Percentiles rank a stretch among this genome's conserved stretches.
phyloP scores from a whole-genome alignment of 2,888 invertebrate genomes.

The Sarcophaga caerulescens region DNA sequence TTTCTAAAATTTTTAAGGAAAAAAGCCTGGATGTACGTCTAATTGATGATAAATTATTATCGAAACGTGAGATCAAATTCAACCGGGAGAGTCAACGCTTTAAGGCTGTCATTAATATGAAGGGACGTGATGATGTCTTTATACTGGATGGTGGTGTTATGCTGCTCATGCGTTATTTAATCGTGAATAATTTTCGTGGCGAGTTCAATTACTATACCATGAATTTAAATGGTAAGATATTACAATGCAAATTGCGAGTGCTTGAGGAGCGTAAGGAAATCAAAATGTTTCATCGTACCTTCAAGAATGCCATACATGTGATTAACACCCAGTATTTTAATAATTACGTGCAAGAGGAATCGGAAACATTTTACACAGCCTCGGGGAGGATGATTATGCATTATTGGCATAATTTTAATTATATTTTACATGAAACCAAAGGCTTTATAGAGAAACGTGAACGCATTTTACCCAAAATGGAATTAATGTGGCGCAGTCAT shows the following conservation, averaged over 20 bases:
- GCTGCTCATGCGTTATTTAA: conserved; percentile 76
- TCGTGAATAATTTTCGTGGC: conserved; percentile 75
- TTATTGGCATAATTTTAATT: conserved; percentile 77
- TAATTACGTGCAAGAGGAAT: conserved; percentile 74
- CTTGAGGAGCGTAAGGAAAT: conserved; percentile 73
- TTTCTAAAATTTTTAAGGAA: conserved; percentile 67
- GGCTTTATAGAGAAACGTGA: conserved; percentile 68
- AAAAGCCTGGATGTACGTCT: conserved; percentile 74
- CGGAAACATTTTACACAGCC: conserved; percentile 75
- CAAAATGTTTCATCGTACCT: conserved; percentile 75
- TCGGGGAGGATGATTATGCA: conserved; percentile 75
- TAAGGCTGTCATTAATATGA: conserved; percentile 75
- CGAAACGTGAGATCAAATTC: conserved; percentile 74
- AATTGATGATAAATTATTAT: conserved; percentile 73
- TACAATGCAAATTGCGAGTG: conserved; percentile 73
- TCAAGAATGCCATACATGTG: conserved; percentile 72
- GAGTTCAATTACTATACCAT: conserved; percentile 75
- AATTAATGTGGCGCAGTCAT: conserved; percentile 75
- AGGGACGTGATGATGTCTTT: conserved; percentile 75
- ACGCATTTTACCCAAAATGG: conserved; percentile 72
- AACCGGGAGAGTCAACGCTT: conserved; percentile 75
- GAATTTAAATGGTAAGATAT: conserved; percentile 74
- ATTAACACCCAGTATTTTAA: conserved; percentile 76
- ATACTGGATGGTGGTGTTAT: conserved; percentile 77
- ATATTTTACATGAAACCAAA: conserved; percentile 75